Base-by-base conservation (phyloP, 2,113 vertebrate genomes). In the Boleophthalmus pectinirostris region DNA sequence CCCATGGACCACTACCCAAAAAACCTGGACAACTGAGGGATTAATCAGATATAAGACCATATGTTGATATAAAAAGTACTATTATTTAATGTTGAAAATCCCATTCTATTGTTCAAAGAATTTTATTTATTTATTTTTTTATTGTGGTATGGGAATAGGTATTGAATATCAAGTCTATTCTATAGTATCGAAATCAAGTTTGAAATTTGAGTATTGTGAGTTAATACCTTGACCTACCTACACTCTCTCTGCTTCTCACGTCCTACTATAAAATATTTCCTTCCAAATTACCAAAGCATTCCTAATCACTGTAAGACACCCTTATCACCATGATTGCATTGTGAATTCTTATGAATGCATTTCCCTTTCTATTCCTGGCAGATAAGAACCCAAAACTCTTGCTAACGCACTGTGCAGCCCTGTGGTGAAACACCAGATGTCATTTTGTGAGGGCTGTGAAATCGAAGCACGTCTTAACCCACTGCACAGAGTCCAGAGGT, bases 401-500 rank as follows among this genome's bases (percentile, higher is more conserved):
- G 25, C 25, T 60, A 58, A 58, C 56, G 13, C 10, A 24, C 23
- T 12, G 12, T 11, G 13, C 53, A 58, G 56, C 21, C 23, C 23
- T 15, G 24, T 29, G 57, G 12, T 60, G 23, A 16, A 24, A 29
- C 23, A 60, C 57, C 58, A 61, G 25, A 61, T 33, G 58, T 33
- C 5, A 33, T 61, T 61, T 7, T 9, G 56, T 13, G 24, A 35
- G 24, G 18, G 58, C 24, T 61, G 25, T 61, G 25, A 61, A 61
- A 61, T 61, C 25, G 24, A 61, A 29, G 3, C 56, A 23, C 56
- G 24, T 13, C 23, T 25, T 58, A 58, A 14, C 2, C 23, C 56
- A 21, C 20, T 11, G 51, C 23, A 74, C 70, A 58, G 29, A 64
- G 57, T 75, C 1, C 67, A 21, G 23, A 56, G 71, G 56, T 24